These are phyloP conservation scores for Clarias batrachus DNA, from an alignment of 2,113 vertebrate genomes.

Conservation along the genomic window DNA sequence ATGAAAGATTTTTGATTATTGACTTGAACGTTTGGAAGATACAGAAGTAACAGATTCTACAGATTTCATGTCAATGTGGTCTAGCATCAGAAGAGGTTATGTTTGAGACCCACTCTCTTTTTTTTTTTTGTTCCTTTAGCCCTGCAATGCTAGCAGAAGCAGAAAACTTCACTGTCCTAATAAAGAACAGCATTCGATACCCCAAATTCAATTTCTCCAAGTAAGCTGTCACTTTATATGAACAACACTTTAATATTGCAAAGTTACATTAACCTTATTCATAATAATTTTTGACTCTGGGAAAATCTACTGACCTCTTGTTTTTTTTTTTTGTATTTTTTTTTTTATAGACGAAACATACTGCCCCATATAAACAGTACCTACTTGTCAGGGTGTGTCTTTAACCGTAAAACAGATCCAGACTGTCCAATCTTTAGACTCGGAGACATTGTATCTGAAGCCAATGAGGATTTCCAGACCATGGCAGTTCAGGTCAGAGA, in stretches of 20 bases:
- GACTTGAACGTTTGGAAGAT: not conserved
- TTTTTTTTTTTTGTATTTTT: not conserved
- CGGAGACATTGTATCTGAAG: conserved; percentile 68
- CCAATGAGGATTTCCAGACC: conserved; percentile 79
- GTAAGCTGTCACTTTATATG: conserved; percentile 62
- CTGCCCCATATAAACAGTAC: conserved; percentile 70
- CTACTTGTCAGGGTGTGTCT: conserved; percentile 78
- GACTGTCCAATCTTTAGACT: conserved; percentile 86
- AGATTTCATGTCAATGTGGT: not conserved
- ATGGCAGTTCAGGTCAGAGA: conserved; percentile 79
- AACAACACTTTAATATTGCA: not conserved
- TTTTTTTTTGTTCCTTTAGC: conserved; percentile 58
- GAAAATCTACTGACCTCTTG: not conserved
- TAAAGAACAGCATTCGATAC: conserved; percentile 87
- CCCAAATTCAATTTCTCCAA: conserved; percentile 86
- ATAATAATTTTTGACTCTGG: not conserved
- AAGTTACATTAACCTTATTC: not conserved
- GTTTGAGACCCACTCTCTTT: not conserved
- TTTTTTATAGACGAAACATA: conserved; percentile 78
- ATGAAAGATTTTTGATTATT: not conserved
- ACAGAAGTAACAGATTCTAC: not conserved
- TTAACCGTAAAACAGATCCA: conserved; percentile 70
- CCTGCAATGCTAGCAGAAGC: conserved; percentile 77
- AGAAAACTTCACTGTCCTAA: conserved; percentile 84
- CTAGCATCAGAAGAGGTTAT: not conserved